phyloP scores from a whole-genome alignment of 2,113 vertebrate genomes.

The Semnornis frantzii region DNA sequence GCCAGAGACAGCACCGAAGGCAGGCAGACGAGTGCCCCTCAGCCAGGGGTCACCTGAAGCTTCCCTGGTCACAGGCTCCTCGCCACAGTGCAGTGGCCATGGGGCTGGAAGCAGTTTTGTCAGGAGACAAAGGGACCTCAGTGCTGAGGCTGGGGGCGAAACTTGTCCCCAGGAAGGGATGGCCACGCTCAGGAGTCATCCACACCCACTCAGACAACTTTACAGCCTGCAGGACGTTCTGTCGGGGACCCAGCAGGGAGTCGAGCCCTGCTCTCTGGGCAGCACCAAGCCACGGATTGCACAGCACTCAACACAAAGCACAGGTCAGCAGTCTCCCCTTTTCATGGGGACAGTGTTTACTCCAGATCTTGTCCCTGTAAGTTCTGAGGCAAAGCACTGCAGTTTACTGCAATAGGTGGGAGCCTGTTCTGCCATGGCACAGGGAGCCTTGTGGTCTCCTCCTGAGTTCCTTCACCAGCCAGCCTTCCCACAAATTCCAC shows the following conservation, averaged over 20 bases:
- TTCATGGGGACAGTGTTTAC: not conserved
- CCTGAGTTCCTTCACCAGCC: not conserved
- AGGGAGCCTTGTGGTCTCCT: not conserved
- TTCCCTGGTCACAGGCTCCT: rapidly evolving
- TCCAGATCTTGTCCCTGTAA: not conserved
- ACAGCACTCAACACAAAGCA: not conserved
- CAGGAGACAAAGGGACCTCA: not conserved
- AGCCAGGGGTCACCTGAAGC: not conserved
- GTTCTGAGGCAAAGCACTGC: not conserved
- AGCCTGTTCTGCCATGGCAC: not conserved
- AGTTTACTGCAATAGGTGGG: not conserved
- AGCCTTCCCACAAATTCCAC: not conserved
- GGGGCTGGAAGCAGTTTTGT: not conserved
- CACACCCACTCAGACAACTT: not conserved
- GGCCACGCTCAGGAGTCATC: not conserved
- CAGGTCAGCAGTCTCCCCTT: not conserved
- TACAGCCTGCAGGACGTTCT: not conserved
- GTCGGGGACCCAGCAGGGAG: rapidly evolving
- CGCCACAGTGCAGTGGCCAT: rapidly evolving
- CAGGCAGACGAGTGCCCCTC: not conserved
- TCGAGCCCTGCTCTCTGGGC: not conserved
- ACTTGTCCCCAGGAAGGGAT: not conserved
- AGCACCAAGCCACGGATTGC: rapidly evolving
- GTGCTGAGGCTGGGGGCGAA: not conserved
- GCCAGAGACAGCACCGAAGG: not conserved